Conservation (phyloP, 2,113 vertebrate genomes). For the Phrynocephalus versicolor region DNA sequence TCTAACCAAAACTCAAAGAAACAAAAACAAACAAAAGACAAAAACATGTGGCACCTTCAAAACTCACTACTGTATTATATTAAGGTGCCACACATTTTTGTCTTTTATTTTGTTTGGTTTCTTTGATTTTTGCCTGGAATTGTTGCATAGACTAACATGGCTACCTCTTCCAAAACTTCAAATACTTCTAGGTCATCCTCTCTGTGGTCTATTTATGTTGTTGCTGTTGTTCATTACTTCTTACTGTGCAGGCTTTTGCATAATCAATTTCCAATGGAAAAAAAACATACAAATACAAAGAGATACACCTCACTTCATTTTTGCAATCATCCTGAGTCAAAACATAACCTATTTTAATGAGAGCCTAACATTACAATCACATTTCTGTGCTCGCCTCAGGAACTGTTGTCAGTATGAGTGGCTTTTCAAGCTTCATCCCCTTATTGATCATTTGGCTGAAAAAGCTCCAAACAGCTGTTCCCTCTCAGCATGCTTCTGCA, state of each 20-base stretch:
- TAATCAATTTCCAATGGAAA: constrained; percentile 26
- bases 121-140: too few relatives aligned
- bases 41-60: too few relatives aligned
- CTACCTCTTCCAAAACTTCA: too few relatives aligned
- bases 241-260: constrained; percentile 40
- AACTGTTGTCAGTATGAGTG: constrained; percentile 26
- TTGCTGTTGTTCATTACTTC: constrained; percentile 58
- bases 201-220: constrained; percentile 30
- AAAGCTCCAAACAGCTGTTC: constrained; percentile 51
- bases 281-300: constrained; percentile 43
- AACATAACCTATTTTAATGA: constrained; percentile 23
- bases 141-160: too few relatives aligned
- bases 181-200: constrained; percentile 29
- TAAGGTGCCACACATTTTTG: too few relatives aligned
- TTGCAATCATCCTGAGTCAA: constrained; percentile 27
- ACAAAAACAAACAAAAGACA: too few relatives aligned
- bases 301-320: constrained; percentile 53
- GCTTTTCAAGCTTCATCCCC: constrained; percentile 52
- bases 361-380: constrained; percentile 27
- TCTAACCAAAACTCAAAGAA: too few relatives aligned
- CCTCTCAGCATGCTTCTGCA: constrained; percentile 26
- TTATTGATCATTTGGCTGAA: constrained; percentile 46
- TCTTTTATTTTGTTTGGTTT: too few relatives aligned
- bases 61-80: too few relatives aligned
- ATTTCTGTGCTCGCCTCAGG: constrained; percentile 13